Base-by-base conservation (phyloP, 2,888 invertebrate species). In the Ctena decussata region DNA sequence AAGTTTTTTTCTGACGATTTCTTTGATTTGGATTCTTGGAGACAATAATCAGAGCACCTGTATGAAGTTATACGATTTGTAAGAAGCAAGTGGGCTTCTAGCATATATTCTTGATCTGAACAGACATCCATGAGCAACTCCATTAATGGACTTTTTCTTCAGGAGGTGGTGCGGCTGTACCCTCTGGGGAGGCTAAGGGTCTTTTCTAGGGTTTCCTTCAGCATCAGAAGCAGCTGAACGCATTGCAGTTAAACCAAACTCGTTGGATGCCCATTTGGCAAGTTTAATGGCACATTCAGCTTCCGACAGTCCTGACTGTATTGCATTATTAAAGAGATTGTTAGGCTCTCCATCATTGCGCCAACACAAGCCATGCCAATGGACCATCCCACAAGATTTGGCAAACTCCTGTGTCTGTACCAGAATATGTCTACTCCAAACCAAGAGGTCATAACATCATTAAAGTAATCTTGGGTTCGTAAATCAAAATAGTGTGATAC, bases 111-210 rank as follows among this genome's bases (percentile, higher is more conserved):
- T 81, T 91, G 89, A 2, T 82, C 65, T 12, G 77, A 3, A 60
- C 87, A 77, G 18, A 89, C 89, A 90, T 90, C 89, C 88, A 91
- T 87, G 18, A 90, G 32, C 15, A 92, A 53, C 85, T 92, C 90
- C 0, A 86, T n/a, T 15, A 90, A 72, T 8, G 87, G 87, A 65
- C 87, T 92, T 80, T 84, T 86, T 89, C 81, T 77, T 89, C 87
- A 35, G 88, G 85, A 32, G 91, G 90, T 21, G 82, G 44, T 30
- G 72, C 72, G 35, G 86, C 89, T 60, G 87, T 85, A 37, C 91
- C 90, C 70, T 92, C 91, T 24, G 87, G 92, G 89, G 89, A 12
- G 90, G 87, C 91, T 91, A 92, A 0, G 90, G 73, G 35, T 89
- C 77, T 88, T 89, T 91, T 21, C 80, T 81, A 35, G 87, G 80